These are phyloP conservation scores for Melanotaenia nigrans DNA, from an alignment of 2,797 vertebrate species.

Conservation along the genomic window DNA sequence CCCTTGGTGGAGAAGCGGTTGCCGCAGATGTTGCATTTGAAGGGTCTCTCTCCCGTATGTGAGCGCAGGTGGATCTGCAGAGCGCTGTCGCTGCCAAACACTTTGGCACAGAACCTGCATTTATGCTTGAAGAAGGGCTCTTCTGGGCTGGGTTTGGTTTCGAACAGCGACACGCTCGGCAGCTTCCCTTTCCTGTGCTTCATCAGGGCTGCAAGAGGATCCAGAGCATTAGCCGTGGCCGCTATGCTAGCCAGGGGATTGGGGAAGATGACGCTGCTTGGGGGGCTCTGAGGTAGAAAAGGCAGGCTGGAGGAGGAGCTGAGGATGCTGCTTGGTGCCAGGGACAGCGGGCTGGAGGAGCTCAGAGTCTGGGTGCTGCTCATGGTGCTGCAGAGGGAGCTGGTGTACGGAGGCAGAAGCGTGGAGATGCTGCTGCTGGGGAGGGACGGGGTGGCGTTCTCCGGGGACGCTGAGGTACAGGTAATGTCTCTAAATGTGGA, in stretches of 20 bases:
- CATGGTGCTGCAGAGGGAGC: conserved; percentile 62
- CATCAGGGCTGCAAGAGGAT: conserved; percentile 92
- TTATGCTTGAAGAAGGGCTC: too few species aligned
- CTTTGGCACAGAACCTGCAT: too few species aligned
- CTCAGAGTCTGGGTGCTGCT: conserved; percentile 79
- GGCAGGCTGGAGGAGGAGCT: conserved; percentile 88
- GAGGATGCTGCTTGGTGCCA: conserved; percentile 84
- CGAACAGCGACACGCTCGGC: conserved; percentile 90
- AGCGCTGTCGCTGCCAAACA: too few species aligned
- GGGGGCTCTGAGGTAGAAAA: conserved; percentile 95
- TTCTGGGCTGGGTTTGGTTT: conserved; percentile 87
- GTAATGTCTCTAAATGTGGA: conserved; percentile 76
- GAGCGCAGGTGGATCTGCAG: too few species aligned
- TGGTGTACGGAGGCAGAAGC: conserved; percentile 77
- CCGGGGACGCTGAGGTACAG: conserved; percentile 76
- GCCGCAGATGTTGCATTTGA: too few species aligned
- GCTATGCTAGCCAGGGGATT: conserved; percentile 96
- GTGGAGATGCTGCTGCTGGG: conserved; percentile 74
- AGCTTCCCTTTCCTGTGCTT: conserved; percentile 94
- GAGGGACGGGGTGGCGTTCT: conserved; percentile 73
- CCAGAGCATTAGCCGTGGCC: conserved; percentile 93
- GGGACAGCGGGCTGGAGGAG: conserved; percentile 82
- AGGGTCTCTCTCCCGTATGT: too few species aligned
- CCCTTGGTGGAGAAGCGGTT: too few species aligned
- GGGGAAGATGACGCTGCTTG: conserved; percentile 94